Evolutionary conservation across 2,113 vertebrate genomes (phyloP).

Genomic region (Eubucco bourcierii): DNA sequence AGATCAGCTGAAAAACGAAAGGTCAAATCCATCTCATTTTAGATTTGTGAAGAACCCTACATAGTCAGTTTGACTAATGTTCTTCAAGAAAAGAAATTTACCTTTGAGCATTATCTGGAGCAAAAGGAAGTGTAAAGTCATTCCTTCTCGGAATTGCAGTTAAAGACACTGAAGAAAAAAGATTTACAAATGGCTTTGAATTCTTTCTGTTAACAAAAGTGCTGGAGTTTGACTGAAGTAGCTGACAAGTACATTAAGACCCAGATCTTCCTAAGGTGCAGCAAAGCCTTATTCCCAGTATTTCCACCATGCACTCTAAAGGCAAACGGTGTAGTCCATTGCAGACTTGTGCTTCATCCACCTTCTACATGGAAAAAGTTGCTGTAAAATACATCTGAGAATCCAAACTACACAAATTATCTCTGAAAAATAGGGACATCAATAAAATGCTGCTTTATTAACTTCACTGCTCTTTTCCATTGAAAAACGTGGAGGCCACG

Average conservation of each 20-base stretch:
- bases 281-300: not conserved
- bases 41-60: slow-evolving; percentile 22
- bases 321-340: not conserved
- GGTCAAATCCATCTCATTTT: slow-evolving; percentile 51
- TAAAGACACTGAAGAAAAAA: slow-evolving; percentile 31
- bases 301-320: not conserved
- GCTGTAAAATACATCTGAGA: not conserved
- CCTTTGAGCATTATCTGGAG: slow-evolving; percentile 39
- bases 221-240: not conserved
- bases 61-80: slow-evolving; percentile 54
- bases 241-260: slow-evolving; percentile 37
- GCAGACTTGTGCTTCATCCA: not conserved
- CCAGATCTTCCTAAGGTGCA: slow-evolving; percentile 12
- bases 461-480: not conserved
- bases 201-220: slow-evolving; percentile 25
- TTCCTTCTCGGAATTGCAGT: slow-evolving; percentile 44
- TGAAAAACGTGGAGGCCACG: not conserved
- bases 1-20: slow-evolving; percentile 60
- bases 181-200: slow-evolving; percentile 47
- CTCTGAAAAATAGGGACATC: not conserved
- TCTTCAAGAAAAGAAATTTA: slow-evolving; percentile 45
- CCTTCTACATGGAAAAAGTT: not conserved
- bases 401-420: not conserved
- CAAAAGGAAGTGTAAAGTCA: slow-evolving; percentile 34
- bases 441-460: slow-evolving; percentile 6